These are phyloP conservation scores for Ypsolopha sequella DNA, from an alignment of 2,888 invertebrate genomes.

Conservation along the genomic window DNA sequence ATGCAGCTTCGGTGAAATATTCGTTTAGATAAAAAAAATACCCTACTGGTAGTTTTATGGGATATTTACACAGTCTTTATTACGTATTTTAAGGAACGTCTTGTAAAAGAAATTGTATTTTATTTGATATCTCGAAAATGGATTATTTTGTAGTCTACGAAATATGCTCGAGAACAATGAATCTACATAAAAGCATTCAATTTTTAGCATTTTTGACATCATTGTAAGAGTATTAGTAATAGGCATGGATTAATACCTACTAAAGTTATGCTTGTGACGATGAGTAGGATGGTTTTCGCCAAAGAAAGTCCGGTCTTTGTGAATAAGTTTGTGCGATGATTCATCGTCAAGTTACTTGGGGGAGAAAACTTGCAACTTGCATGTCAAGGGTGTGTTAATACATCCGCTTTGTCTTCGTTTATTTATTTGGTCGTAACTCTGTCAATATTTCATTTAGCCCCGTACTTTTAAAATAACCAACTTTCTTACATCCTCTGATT, in stretches of 20 bases:
- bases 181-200: not conserved
- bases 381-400: slow-evolving; percentile 19
- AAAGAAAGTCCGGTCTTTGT: slow-evolving; percentile 39
- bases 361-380: slow-evolving; percentile 23
- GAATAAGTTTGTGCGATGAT: slow-evolving; percentile 45
- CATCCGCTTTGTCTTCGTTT: no score
- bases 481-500: no score
- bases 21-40: not conserved
- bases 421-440: no score
- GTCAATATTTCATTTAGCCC: no score
- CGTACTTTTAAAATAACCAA: no score
- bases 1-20: slow-evolving; percentile 10
- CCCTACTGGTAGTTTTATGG: not conserved
- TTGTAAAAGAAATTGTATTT: not conserved
- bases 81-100: not conserved
- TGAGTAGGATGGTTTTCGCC: slow-evolving; percentile 16
- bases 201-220: not conserved
- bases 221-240: no score
- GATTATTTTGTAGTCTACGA: not conserved
- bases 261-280: not conserved
- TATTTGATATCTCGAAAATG: not conserved
- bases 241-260: no score
- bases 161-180: not conserved
- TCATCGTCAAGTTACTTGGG: slow-evolving; percentile 51
- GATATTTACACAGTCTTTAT: no score